Base-by-base conservation (phyloP, 2,888 invertebrate species). In the Chesias legatella region DNA sequence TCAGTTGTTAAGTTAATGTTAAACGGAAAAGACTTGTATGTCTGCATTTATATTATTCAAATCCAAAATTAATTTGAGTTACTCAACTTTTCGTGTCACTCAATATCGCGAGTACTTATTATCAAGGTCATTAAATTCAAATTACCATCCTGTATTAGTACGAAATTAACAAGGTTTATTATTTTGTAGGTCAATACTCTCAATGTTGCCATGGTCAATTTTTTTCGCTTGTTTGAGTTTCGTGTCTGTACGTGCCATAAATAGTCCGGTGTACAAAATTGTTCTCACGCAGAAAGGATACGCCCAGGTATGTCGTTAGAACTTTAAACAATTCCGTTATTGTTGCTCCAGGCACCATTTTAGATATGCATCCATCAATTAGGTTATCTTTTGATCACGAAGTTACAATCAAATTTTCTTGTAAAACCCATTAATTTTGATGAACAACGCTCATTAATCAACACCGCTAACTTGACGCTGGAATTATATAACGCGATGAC, bases 231-330 rank as follows among this genome's bases (percentile, higher is more conserved):
- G 73, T 1, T 45, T 73, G 9, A 51, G 63, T 50, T 38, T 69
- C 3, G 26, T 57, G 3, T 43, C 51, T 1, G 51, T 63, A 6
- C 28, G 50, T 23, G 64, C 75, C 5, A 79, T 83, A 7, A 84
- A 83, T 44, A 65, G 79, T 7, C 76, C 81, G 0, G 86, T 92
- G 44, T 90, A 91, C 56, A 92, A 92, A 76, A 88, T 91, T 10
- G 75, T 88, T 7, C 72, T 93, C n/a, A 91, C 91, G 1, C 93
- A 93, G 67, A 90, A 89, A 61, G 92, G 92, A 58, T 93, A 90
- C 59, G 91, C 92, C 31, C 93, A 93, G 90, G 93, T 92, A 70
- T 63, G 38, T 42, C 33, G 50, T 38, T 34, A 17, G 5, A 3
- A 17, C 13, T 10, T 38, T 33, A 27, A 23, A 21, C 25, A 6